A percentile compares a stretch with the other conserved stretches of the same genome.
Evolutionary conservation across 2,797 vertebrate species (phyloP).

Genomic region (Kryptolebias ocellatus): DNA sequence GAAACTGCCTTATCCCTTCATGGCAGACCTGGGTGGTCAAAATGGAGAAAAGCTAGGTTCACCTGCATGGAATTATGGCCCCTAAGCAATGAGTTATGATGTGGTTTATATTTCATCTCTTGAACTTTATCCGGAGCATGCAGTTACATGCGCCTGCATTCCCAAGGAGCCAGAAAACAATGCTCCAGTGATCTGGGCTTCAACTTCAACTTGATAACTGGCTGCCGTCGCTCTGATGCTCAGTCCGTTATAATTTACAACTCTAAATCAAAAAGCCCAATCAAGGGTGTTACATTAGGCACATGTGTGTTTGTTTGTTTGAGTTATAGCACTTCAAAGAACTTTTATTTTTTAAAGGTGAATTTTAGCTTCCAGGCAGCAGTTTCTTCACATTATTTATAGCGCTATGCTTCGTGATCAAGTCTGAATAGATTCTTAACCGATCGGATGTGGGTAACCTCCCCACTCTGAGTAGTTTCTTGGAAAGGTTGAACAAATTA

Average conservation of each 20-base stretch:
- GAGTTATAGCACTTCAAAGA: no score
- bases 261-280: not conserved
- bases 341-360: no score
- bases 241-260: not conserved
- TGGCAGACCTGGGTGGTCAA: slow-evolving; percentile 75
- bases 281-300: no score
- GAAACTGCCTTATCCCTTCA: slow-evolving; percentile 43
- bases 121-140: slow-evolving; percentile 76
- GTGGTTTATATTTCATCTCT: slow-evolving; percentile 83
- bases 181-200: slow-evolving; percentile 69
- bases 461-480: no score
- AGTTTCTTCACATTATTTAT: no score
- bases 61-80: slow-evolving; percentile 76
- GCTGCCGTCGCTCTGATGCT: slow-evolving; percentile 38
- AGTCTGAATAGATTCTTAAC: no score
- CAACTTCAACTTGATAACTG: slow-evolving; percentile 53
- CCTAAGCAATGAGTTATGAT: slow-evolving; percentile 78
- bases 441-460: no score
- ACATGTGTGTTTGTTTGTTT: no score
- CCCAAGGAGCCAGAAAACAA: slow-evolving; percentile 76
- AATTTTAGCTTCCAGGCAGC: no score
- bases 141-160: slow-evolving; percentile 76
- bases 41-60: slow-evolving; percentile 65
- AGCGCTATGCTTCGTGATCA: no score
- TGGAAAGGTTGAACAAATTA: no score